Conservation (phyloP, 2,797 vertebrate species). For the Rhinoraja longicauda region DNA sequence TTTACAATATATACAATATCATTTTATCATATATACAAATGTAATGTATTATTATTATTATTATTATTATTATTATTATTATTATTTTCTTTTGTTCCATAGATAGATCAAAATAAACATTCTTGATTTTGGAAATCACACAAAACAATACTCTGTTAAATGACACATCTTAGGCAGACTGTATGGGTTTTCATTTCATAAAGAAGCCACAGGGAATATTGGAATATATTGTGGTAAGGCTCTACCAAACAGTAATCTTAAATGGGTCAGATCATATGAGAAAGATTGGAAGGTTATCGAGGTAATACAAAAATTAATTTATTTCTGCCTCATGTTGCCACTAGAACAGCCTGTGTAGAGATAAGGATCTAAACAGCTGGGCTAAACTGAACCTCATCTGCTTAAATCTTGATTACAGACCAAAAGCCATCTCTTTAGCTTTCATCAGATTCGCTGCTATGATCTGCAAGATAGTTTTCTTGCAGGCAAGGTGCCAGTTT, state of each 20-base stretch:
- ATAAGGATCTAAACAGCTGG: conserved; percentile 93
- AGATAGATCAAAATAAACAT: too few species aligned
- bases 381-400: conserved; percentile 81
- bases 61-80: too few species aligned
- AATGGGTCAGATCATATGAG: conserved; percentile 55
- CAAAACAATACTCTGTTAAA: neutral
- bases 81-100: neutral
- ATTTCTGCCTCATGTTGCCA: conserved; percentile 69
- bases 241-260: conserved; percentile 1
- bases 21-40: too few species aligned
- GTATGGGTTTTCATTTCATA: neutral
- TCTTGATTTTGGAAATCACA: neutral
- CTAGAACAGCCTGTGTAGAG: conserved; percentile 78
- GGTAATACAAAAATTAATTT: conserved; percentile 75
- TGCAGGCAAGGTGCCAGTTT: conserved; percentile 56
- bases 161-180: neutral
- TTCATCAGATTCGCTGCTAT: conserved; percentile 74
- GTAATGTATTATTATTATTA: too few species aligned
- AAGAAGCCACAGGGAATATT: neutral
- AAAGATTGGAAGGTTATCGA: conserved; percentile 61
- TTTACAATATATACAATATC: too few species aligned
- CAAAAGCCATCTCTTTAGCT: conserved; percentile 83
- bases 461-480: conserved; percentile 55
- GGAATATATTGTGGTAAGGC: neutral
- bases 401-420: conserved; percentile 89